Base-by-base conservation (phyloP, 2,888 invertebrate species). In the Pachliopta kotzebuea region DNA sequence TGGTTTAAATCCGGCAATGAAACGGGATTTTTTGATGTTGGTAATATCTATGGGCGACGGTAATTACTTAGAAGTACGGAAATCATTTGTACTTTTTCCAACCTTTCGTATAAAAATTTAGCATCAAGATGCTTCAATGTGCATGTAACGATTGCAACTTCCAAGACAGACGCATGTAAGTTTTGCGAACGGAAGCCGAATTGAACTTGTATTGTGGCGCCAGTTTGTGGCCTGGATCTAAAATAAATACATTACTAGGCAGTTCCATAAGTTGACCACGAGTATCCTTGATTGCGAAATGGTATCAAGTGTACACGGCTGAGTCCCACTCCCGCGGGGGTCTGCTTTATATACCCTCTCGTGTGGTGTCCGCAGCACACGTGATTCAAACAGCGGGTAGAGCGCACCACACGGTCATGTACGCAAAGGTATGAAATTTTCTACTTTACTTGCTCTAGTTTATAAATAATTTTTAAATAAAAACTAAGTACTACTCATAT, bases 261-360 rank as follows among this genome's bases (percentile, higher is more conserved):
- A 56, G 49, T 61, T 23, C 60, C 50, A 68, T 69, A 70, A 67
- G 68, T 69, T 70, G 70, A 70, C 68, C 67, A 68, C 69, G 68
- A 69, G 75, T 81, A 80, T 82, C 81, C 80, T 79, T 79, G 73
- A 79, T 90, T 90, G 83, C 84, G 88, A 85, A 88, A 78, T 29
- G 84, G 84, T 87, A 85, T 85, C 87, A 86, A 79, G 78, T 82
- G 77, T 72, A 63, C 31, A 45, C 62, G 63, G 59, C 61, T 59
- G 64, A 56, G 64, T 60, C 24, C 74, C 75, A 71, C 72, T 73
- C 72, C 70, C 69, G 72, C 71, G 71, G 61, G 31, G 65, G 68
- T 56, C 67, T 61, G 71, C 76, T 83, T 85, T 85, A 88, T 81
- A 87, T 78, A 74, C 73, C 57, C 70, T 70, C 65, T 37, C 68